phyloP scores from a whole-genome alignment of 2,113 vertebrate species.

The Cercopithecus mona region DNA sequence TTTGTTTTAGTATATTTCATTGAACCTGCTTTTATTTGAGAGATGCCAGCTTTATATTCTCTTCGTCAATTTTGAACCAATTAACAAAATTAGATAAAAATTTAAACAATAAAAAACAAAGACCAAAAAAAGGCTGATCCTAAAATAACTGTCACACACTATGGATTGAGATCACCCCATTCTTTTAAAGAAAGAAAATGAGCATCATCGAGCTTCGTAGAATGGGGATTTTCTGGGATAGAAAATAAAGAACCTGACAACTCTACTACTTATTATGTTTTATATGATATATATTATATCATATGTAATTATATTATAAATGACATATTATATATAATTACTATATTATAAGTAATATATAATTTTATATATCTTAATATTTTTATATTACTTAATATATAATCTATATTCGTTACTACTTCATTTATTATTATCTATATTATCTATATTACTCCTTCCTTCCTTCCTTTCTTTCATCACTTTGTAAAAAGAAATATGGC shows the following conservation, averaged over 20 bases:
- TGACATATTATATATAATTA: no score
- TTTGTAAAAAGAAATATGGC: neutral
- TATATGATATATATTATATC: no score
- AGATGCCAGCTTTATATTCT: neutral
- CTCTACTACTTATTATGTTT: no score
- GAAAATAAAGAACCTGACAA: neutral
- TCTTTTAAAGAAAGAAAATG: conserved; percentile 27
- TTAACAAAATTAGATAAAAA: neutral
- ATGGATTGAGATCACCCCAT: neutral
- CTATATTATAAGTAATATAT: no score
- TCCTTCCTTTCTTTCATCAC: neutral
- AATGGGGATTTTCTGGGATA: neutral
- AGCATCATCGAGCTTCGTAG: neutral
- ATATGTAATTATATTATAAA: no score
- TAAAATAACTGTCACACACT: neutral
- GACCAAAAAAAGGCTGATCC: neutral
- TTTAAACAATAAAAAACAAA: neutral
- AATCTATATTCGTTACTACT: no score
- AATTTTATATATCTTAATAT: no score
- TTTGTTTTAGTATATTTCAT: neutral
- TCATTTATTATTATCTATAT: no score
- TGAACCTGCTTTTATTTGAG: neutral
- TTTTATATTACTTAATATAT: no score
- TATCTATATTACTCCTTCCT: no score
- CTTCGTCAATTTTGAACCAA: neutral